Evolutionary conservation across 2,797 vertebrate species (phyloP), one percentile per base, ranked within the genome.

Genomic region (Clangula hyemalis): DNA sequence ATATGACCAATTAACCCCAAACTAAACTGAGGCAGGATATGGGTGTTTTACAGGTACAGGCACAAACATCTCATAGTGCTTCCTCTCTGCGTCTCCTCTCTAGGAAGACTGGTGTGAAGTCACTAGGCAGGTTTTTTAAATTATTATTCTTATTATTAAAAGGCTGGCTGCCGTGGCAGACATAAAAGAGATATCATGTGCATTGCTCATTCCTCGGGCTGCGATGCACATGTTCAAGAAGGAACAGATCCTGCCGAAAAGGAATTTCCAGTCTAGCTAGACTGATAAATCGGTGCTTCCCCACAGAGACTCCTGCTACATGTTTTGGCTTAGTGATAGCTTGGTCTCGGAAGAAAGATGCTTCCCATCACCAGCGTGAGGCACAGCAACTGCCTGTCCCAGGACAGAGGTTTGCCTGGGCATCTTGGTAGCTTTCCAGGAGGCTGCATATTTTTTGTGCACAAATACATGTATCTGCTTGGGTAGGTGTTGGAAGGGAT

Each of bases 311-410:
- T 79, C 25, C 81, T 58, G 22, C 69, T 89, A 75, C 41, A 62
- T 4, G 6, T 58, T 85, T 82, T 3, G 1, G 62, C 72, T 89
- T 51, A 51, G 47, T 0, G 0, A 65, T 36, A 49, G 20, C 32
- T 30, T 45, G 45, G n/a, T 71, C 13, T 92, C 51, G 2, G 64
- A 51, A 27, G 24, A 15, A 58, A 65, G 78, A 73, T 70, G 60
- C 45, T 78, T 87, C 79, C 22, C 75, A 11, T 7, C 0, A 4
- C 30, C 2, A 5, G 24, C 1, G 3, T 13, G 45, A 0, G 0
- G 58, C 61, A 60, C 51, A 39, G 69, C 73, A 32, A 16, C 36
- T 75, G 28, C 28, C 36, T 2, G 1, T 7, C 32, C 13, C 5
- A 1, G 24, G 5, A 70, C n/a, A 65, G 56, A 64, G 27, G 32